These are phyloP conservation scores for Antigone vipio DNA, from an alignment of 2,113 vertebrate genomes.

Conservation along the genomic window DNA sequence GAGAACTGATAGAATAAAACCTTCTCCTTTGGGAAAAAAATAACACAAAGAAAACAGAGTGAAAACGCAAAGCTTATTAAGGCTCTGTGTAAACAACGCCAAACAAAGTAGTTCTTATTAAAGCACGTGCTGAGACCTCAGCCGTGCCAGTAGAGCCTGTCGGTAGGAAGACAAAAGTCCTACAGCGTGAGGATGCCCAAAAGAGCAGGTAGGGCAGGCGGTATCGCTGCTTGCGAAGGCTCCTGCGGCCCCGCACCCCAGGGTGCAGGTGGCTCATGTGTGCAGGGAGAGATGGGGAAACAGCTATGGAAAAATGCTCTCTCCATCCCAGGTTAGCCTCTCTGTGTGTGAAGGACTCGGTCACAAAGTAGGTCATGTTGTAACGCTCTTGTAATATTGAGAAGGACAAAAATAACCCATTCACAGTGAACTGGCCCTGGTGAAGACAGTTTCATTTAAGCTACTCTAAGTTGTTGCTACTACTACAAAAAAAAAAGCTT, in stretches of 20 bases:
- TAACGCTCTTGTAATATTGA: rapidly evolving
- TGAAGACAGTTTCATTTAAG: neutral
- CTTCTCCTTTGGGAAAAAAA: neutral
- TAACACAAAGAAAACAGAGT: neutral
- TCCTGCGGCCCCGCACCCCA: neutral
- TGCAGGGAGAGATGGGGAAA: neutral
- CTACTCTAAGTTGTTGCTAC: neutral
- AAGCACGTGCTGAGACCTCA: neutral
- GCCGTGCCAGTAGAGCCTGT: neutral
- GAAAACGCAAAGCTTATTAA: neutral
- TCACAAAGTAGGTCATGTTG: neutral
- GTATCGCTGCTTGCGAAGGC: neutral
- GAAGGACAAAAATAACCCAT: neutral
- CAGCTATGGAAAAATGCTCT: neutral
- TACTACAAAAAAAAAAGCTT: neutral
- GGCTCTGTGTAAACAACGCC: neutral
- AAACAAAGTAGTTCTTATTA: neutral
- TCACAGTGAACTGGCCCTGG: neutral
- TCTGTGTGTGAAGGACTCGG: neutral
- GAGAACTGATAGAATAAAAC: neutral
- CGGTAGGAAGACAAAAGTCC: neutral
- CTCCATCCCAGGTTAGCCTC: no score
- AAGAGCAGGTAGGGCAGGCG: neutral
- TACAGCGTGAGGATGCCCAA: rapidly evolving
- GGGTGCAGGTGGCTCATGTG: no score